phyloP scores from a whole-genome alignment of 2,888 invertebrate genomes.

The Orthosia gothica region DNA sequence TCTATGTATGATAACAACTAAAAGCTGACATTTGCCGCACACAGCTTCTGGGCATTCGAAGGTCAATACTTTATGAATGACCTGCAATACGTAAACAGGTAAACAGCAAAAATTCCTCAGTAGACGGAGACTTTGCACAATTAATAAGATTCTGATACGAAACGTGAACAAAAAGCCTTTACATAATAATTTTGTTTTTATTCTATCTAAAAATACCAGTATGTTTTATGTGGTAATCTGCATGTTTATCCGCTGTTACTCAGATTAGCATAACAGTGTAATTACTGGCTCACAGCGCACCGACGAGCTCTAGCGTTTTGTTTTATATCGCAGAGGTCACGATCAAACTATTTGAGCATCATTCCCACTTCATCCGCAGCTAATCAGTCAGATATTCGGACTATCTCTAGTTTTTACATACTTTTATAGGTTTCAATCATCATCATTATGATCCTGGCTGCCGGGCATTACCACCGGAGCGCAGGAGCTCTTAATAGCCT shows the following conservation, averaged over 20 bases:
- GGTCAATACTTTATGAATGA: not conserved
- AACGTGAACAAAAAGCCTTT: constrained; percentile 7
- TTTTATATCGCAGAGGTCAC: constrained; percentile 8
- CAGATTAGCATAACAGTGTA: constrained; percentile 20
- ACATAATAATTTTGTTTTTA: constrained; percentile 29
- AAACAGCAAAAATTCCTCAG: not conserved
- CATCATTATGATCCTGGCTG: not conserved
- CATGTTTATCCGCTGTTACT: constrained; percentile 15
- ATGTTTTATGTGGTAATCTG: not conserved
- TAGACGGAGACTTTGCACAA: constrained; percentile 3
- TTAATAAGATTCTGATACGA: constrained; percentile 12
- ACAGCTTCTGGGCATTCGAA: not conserved
- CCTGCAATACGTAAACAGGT: not conserved
- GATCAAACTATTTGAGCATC: constrained; percentile 1
- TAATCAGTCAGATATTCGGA: not conserved
- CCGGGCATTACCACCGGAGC: not conserved
- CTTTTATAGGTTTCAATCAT: not conserved
- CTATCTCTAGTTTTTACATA: not conserved
- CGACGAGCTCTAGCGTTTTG: not conserved
- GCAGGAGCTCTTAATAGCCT: not conserved
- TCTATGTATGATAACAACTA: not conserved
- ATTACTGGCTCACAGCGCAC: constrained; percentile 4
- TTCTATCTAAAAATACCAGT: constrained; percentile 24
- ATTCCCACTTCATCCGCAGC: not conserved
- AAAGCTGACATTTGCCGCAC: not conserved